Evolutionary conservation across 2,113 vertebrate genomes (phyloP).

Genomic region (Passer montanus): DNA sequence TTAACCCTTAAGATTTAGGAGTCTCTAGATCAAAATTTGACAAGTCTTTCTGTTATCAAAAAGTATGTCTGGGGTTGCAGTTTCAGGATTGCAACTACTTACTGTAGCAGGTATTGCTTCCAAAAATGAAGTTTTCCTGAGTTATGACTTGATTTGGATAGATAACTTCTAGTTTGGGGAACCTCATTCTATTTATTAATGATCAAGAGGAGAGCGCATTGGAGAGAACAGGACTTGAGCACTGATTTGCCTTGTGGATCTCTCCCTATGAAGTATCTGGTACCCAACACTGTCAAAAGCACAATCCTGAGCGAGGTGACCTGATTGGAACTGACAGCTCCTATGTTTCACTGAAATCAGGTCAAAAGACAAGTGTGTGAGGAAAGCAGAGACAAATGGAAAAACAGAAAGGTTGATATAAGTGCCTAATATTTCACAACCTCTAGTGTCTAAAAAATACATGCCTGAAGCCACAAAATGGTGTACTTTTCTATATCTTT

Average conservation of each 20-base stretch:
- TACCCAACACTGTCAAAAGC: conserved; percentile 26
- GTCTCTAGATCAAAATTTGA: not conserved
- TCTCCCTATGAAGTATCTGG: not conserved
- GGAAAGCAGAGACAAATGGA: conserved; percentile 42
- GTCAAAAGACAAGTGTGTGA: conserved; percentile 54
- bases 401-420: conserved; percentile 28
- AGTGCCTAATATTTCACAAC: conserved; percentile 27
- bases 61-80: not conserved
- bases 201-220: not conserved
- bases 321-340: conserved; percentile 56
- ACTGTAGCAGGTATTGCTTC: not conserved
- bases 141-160: not conserved
- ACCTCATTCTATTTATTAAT: not conserved
- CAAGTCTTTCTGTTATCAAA: not conserved
- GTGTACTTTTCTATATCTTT: not conserved
- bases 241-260: not conserved
- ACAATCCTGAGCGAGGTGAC: not conserved
- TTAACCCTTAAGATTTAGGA: not conserved
- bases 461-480: not conserved
- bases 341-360: conserved; percentile 43
- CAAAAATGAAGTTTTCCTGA: not conserved
- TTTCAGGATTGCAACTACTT: not conserved
- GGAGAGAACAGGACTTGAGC: not conserved
- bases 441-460: not conserved
- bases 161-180: not conserved